Percentiles rank a stretch among this genome's conserved stretches.
Conservation (phyloP, 2,797 vertebrate species). For the Apogon hyalosoma region DNA sequence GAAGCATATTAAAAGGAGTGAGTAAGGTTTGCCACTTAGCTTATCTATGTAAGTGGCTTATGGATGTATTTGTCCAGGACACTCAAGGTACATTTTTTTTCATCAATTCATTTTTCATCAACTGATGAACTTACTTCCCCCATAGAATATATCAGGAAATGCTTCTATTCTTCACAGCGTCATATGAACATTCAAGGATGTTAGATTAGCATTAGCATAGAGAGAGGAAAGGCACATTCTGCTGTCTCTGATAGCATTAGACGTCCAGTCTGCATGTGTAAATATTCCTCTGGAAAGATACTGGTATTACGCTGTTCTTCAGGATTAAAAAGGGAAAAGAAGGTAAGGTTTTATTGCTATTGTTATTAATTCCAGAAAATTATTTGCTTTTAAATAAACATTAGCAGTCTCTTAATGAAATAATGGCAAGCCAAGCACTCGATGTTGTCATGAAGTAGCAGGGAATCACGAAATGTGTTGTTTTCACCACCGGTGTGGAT, state of each 20-base stretch:
- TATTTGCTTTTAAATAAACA: not conserved
- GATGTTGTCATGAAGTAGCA: no score
- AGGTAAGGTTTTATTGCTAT: not conserved
- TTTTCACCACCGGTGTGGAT: no score
- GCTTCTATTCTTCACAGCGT: slow-evolving; percentile 24
- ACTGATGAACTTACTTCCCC: slow-evolving; percentile 68
- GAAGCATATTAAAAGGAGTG: slow-evolving; percentile 79
- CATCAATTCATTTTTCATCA: slow-evolving; percentile 80
- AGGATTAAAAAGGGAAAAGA: not conserved
- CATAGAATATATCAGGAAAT: slow-evolving; percentile 57
- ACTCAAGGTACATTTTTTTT: slow-evolving; percentile 70
- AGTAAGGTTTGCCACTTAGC: slow-evolving; percentile 80
- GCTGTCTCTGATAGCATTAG: slow-evolving; percentile 16
- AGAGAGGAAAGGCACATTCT: slow-evolving; percentile 5
- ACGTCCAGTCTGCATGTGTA: not conserved
- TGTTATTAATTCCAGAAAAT: not conserved
- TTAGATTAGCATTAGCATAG: slow-evolving; percentile 48
- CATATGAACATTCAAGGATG: slow-evolving; percentile 18
- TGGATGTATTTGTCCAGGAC: slow-evolving; percentile 79
- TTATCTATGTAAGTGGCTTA: slow-evolving; percentile 81
- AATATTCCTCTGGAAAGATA: not conserved
- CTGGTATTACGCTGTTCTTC: slow-evolving; percentile 1
- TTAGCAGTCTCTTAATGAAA: no score
- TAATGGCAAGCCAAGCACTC: no score
- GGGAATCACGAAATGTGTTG: no score